Conservation (phyloP, 1,140 invertebrate species). For the Drosophila pseudoananassae region DNA sequence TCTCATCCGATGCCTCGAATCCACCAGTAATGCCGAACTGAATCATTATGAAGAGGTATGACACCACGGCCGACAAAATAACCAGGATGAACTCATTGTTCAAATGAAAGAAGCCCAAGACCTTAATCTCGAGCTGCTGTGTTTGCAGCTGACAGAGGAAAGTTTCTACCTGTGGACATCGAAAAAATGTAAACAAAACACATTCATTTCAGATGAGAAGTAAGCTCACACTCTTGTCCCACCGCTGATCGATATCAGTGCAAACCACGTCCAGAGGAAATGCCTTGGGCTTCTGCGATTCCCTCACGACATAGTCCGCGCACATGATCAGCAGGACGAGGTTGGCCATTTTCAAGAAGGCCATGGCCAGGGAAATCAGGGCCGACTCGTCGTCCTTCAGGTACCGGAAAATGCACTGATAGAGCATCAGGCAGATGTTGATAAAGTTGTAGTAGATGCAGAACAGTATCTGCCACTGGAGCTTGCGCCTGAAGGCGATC, state of each 20-base stretch:
- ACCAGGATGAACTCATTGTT: slow-evolving; percentile 70
- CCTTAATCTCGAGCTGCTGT: slow-evolving; percentile 67
- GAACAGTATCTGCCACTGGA: slow-evolving; percentile 73
- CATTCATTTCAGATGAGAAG: not conserved
- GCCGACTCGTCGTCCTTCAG: slow-evolving; percentile 34
- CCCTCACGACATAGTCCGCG: slow-evolving; percentile 53
- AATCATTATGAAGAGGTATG: slow-evolving; percentile 71
- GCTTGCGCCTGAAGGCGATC: slow-evolving; percentile 45
- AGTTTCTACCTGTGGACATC: not conserved
- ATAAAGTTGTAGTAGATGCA: slow-evolving; percentile 74
- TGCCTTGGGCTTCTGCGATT: slow-evolving; percentile 40
- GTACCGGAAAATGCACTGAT: slow-evolving; percentile 57
- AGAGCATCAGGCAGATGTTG: slow-evolving; percentile 62
- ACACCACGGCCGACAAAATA: slow-evolving; percentile 70
- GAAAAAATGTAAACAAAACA: not conserved
- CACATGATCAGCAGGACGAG: slow-evolving; percentile 66
- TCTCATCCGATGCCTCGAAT: slow-evolving; percentile 49
- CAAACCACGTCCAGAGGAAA: slow-evolving; percentile 64
- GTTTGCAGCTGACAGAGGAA: slow-evolving; percentile 64
- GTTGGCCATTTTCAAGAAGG: slow-evolving; percentile 56
- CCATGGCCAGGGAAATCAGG: slow-evolving; percentile 40
- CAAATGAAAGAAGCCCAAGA: slow-evolving; percentile 66
- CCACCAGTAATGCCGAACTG: slow-evolving; percentile 73
- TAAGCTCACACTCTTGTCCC: slow-evolving; percentile 66
- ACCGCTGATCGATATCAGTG: slow-evolving; percentile 62